Percentiles rank a stretch among this genome's conserved stretches.
phyloP scores from a whole-genome alignment of 1,140 invertebrate genomes.

The Aleiodes sp. region DNA sequence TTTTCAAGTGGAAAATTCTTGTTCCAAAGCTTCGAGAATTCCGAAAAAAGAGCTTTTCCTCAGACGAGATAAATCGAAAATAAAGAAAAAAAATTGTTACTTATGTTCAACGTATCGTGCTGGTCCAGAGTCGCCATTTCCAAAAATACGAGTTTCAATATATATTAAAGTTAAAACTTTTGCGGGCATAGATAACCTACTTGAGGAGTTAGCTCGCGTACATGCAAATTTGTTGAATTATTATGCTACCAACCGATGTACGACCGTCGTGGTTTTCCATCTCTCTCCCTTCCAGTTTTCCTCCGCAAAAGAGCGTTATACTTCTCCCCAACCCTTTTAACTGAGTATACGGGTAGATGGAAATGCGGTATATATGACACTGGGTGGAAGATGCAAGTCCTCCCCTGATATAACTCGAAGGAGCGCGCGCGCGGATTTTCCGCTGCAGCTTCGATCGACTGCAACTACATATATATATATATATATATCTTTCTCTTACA shows the following conservation, averaged over 20 bases:
- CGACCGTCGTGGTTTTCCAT: constrained; percentile 21
- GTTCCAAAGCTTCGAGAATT: no score
- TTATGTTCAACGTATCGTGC: background rate
- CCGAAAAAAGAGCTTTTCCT: no score
- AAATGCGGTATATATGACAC: constrained; percentile 42
- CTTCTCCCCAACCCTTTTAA: background rate
- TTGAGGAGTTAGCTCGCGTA: constrained; percentile 67
- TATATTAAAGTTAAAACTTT: constrained; percentile 64
- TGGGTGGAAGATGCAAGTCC: constrained; percentile 13
- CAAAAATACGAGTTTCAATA: no score
- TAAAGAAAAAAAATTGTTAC: background rate
- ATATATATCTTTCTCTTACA: background rate
- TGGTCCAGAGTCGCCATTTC: no score
- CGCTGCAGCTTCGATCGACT: constrained; percentile 7
- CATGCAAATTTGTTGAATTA: constrained; percentile 68
- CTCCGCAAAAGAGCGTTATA: constrained; percentile 10
- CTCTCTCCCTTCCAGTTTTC: background rate
- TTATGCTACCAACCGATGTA: constrained; percentile 53
- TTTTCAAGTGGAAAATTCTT: no score
- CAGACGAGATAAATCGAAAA: background rate
- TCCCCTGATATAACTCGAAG: constrained; percentile 1
- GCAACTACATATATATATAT: constrained; percentile 18
- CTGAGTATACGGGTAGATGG: background rate
- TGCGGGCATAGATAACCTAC: constrained; percentile 67
- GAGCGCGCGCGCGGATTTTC: constrained; percentile 9